These are phyloP conservation scores for Chalcosyrphus nemorum DNA, from an alignment of 2,888 invertebrate genomes.

Conservation along the genomic window DNA sequence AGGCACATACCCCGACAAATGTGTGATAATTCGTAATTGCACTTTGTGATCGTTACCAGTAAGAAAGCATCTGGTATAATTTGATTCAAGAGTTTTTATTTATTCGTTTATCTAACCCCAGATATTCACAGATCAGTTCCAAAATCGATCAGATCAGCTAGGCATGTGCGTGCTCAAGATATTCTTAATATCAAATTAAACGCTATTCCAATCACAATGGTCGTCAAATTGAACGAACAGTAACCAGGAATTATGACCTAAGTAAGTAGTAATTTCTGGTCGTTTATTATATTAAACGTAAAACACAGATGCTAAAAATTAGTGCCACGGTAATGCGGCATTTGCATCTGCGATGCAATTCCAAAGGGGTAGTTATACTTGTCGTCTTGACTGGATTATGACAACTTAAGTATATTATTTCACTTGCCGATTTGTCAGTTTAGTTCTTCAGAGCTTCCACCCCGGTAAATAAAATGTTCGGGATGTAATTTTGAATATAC, in stretches of 20 bases:
- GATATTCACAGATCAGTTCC: background rate
- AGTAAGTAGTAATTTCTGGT: slow-evolving; percentile 36
- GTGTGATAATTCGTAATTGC: slow-evolving; percentile 1
- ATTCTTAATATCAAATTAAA: background rate
- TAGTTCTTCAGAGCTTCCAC: background rate
- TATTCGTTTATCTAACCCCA: background rate
- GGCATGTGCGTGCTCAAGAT: background rate
- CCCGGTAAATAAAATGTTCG: background rate
- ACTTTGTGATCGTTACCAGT: background rate
- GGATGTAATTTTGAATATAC: background rate
- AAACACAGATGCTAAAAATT: slow-evolving; percentile 29
- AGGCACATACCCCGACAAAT: background rate
- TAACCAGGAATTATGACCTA: slow-evolving; percentile 31
- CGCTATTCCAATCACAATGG: background rate
- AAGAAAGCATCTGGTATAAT: background rate
- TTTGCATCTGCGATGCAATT: slow-evolving; percentile 13
- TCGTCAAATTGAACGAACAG: background rate
- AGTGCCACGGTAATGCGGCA: slow-evolving; percentile 1
- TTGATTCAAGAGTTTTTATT: background rate
- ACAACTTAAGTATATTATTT: background rate
- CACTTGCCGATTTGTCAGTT: background rate
- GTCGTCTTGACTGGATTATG: background rate
- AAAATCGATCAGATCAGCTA: background rate
- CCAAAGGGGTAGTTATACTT: slow-evolving; percentile 10
- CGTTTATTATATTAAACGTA: background rate